Percentiles rank a stretch among this genome's conserved stretches.
Evolutionary conservation across 2,113 vertebrate genomes (phyloP).

Genomic region (Andinoacara biseriatus): DNA sequence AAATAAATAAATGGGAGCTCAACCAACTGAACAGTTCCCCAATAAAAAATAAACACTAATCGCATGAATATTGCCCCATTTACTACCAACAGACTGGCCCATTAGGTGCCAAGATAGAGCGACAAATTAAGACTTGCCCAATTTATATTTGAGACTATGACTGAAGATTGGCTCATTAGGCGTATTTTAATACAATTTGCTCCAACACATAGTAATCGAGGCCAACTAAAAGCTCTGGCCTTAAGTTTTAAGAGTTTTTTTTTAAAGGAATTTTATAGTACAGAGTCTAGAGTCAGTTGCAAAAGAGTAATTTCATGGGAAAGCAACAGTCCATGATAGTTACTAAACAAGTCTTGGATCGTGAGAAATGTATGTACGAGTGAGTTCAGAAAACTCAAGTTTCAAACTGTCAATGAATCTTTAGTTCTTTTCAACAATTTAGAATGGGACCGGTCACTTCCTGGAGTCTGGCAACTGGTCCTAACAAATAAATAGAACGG

Average conservation of each 20-base stretch:
- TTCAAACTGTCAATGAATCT: not conserved
- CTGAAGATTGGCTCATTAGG: slow-evolving; percentile 21
- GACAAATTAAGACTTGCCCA: slow-evolving; percentile 37
- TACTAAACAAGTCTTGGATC: too few species aligned
- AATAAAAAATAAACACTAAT: slow-evolving; percentile 48
- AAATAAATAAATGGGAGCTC: slow-evolving; percentile 11
- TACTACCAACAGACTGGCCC: slow-evolving; percentile 25
- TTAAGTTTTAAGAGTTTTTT: not conserved
- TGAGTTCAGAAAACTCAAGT: not conserved
- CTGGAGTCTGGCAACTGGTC: not conserved
- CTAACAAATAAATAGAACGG: not conserved
- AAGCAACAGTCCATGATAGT: not conserved
- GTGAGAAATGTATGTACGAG: not conserved
- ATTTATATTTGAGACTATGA: slow-evolving; percentile 29
- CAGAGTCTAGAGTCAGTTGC: too few species aligned
- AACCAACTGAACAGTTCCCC: slow-evolving; percentile 22
- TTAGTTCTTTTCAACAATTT: not conserved
- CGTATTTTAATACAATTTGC: slow-evolving; percentile 6
- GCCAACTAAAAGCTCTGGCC: not conserved
- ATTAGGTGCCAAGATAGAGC: slow-evolving; percentile 45
- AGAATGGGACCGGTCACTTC: not conserved
- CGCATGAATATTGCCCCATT: slow-evolving; percentile 39
- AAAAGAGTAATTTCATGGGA: not conserved
- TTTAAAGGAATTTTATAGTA: too few species aligned
- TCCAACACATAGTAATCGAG: not conserved